Base-by-base conservation (phyloP, 2,113 vertebrate species). In the Microtus richardsoni region DNA sequence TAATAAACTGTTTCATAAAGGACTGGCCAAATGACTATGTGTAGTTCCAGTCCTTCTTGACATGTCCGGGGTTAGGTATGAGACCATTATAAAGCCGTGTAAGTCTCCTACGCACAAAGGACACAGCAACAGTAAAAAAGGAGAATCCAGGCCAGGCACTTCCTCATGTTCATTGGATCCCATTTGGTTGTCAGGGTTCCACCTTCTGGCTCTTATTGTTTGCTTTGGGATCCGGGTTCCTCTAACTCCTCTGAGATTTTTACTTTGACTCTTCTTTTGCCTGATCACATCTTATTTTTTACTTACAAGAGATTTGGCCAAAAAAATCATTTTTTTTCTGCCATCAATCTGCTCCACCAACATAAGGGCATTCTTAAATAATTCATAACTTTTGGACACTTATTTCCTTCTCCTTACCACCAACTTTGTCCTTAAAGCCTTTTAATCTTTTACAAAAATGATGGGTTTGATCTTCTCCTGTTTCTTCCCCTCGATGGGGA, bases 311-410 rank as follows among this genome's bases (percentile, higher is more conserved):
- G 17, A 84, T 83, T 96, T 95, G 39, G 22, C 7, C n/a, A 58
- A 39, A 77, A 58, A 89, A 68, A 75, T 64, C 16, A 5, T 92
- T 87, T 92, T 84, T 96, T 90, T 62, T 68, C 54, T 68, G 30
- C 36, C 21, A 93, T 30, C 5, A 80, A 64, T 88, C 83, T 41
- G 3, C 75, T 78, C 44, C 66, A 88, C 11, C 52, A 92, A 93
- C 26, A 28, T 87, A 68, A 92, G n/a, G 66, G 52, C n/a, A 79
- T 95, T 95, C 86, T 88, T 24, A 52, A 89, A 60, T 77, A 88
- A 87, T 49, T 80, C 2, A 22, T 71, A 30, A 24, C 14, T 79
- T 93, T 80, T 88, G 92, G 83, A 62, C 75, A 41, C 10, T 77
- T 17, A 62, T 77, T 93, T 33, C 33, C 41, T 30, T n/a, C 3